Evolutionary conservation across 2,113 vertebrate genomes (phyloP).

Genomic region (Paracanthobrama guichenoti): DNA sequence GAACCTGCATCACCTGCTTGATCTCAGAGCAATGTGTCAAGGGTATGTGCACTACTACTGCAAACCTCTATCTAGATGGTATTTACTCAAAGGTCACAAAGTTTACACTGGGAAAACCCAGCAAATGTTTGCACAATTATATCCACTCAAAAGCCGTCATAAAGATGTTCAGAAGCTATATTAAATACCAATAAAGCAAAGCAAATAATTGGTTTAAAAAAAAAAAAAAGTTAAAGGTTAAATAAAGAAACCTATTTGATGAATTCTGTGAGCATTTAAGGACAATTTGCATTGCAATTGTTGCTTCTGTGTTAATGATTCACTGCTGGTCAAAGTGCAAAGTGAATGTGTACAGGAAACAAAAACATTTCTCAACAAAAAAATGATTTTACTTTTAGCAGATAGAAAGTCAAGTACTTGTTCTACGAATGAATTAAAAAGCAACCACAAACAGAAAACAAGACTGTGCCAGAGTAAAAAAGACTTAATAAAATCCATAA

Average conservation of each 20-base stretch:
- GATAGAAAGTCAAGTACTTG: not conserved
- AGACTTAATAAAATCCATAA: not conserved
- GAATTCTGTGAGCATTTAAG: conserved; percentile 8
- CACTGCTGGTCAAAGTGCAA: conserved; percentile 58
- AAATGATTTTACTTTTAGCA: not conserved
- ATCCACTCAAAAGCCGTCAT: not conserved
- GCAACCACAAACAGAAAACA: not conserved
- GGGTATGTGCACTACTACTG: not conserved
- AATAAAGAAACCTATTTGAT: not conserved
- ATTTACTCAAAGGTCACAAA: conserved; percentile 10
- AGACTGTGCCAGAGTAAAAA: not conserved
- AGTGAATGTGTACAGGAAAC: not conserved
- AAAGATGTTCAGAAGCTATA: not conserved
- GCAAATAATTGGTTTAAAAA: no score
- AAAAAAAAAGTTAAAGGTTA: not conserved
- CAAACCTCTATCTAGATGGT: not conserved
- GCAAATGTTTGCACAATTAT: not conserved
- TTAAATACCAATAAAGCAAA: not conserved
- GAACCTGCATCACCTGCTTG: not conserved
- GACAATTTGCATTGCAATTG: not conserved
- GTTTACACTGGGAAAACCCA: conserved; percentile 12
- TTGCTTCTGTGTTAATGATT: conserved; percentile 66
- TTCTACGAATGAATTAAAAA: not conserved
- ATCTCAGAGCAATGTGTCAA: not conserved
- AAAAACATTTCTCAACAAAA: not conserved